Evolutionary conservation across 2,888 invertebrate genomes (phyloP).

Genomic region (Lypha dubia): DNA sequence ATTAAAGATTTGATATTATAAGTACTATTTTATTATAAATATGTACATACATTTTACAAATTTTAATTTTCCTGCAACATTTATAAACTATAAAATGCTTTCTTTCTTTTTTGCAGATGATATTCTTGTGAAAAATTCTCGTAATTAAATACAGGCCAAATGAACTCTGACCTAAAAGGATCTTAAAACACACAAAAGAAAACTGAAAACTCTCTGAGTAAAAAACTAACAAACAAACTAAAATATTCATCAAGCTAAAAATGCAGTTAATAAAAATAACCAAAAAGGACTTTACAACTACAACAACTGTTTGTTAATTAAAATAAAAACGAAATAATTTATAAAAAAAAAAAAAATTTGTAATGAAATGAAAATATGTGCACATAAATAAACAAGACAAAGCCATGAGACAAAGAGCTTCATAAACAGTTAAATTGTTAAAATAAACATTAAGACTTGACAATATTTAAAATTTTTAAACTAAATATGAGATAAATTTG

Average conservation of each 20-base stretch:
- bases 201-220: not conserved
- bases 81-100: not conserved
- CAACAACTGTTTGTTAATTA: constrained; percentile 15
- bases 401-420: not conserved
- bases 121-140: not conserved
- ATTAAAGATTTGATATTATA: too few species aligned
- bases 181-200: not conserved
- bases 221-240: constrained; percentile 17
- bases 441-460: constrained; percentile 39
- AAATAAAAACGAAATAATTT: not conserved
- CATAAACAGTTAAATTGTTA: not conserved
- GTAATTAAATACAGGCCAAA: not conserved
- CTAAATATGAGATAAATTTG: not conserved
- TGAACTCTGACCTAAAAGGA: constrained; percentile 1
- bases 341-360: not conserved
- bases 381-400: constrained; percentile 4
- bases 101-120: constrained; percentile 7
- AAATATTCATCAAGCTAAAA: constrained; percentile 5
- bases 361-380: not conserved
- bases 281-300: not conserved
- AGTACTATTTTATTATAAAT: not conserved
- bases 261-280: not conserved
- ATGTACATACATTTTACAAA: not conserved
- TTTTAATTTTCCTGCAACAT: not conserved
- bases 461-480: constrained; percentile 48